Conservation (phyloP, 2,888 invertebrate species). For the Morinoia aosen region DNA sequence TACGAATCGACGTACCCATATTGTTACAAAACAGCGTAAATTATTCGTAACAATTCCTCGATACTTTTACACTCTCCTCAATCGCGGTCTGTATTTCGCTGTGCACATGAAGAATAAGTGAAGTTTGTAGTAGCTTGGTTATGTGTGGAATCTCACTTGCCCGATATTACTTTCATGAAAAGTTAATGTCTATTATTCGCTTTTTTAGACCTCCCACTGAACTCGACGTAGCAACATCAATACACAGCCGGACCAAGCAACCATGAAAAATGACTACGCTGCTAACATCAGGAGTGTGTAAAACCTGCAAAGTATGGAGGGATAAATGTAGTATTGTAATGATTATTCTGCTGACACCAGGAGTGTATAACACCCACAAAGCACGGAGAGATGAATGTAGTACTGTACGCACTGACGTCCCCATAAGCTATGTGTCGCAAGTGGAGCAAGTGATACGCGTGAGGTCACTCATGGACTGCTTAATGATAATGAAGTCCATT, state of each 20-base stretch:
- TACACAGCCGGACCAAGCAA: not conserved
- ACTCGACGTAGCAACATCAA: not conserved
- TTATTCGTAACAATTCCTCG: not conserved
- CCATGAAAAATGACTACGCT: too few relatives aligned
- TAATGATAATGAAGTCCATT: slow-evolving; percentile 2
- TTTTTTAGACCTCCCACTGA: not conserved
- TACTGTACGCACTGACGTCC: not conserved
- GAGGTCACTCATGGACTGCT: not conserved
- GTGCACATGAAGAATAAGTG: not conserved
- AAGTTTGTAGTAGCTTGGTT: not conserved
- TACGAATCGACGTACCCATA: too few relatives aligned
- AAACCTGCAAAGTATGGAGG: not conserved
- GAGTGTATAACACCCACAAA: not conserved
- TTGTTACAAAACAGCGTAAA: not conserved
- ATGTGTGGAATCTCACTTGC: not conserved
- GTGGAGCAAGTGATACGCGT: not conserved
- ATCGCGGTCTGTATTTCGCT: not conserved
- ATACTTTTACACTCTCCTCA: not conserved
- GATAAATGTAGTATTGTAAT: not conserved
- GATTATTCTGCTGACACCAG: too few relatives aligned
- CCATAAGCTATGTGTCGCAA: not conserved
- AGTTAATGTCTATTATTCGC: not conserved
- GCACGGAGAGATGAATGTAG: not conserved
- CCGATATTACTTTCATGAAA: not conserved
- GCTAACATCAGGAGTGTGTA: too few relatives aligned